Conservation (phyloP, 2,113 vertebrate genomes). For the Rhabdornis inornatus region DNA sequence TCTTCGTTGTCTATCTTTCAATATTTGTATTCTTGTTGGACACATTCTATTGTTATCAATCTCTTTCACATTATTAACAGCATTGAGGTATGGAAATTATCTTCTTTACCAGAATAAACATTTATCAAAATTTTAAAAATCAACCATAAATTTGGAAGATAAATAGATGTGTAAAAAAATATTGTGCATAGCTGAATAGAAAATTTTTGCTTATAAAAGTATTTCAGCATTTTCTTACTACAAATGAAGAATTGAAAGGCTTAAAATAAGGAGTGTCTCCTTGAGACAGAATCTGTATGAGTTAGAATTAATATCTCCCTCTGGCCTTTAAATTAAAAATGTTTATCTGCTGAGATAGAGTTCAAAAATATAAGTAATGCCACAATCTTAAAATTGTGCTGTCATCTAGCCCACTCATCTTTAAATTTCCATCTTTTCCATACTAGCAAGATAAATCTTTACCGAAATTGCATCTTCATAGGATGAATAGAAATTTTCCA, state of each 20-base stretch:
- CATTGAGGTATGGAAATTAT: not conserved
- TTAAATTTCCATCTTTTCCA: not conserved
- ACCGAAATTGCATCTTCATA: not conserved
- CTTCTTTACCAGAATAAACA: not conserved
- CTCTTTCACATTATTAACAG: not conserved
- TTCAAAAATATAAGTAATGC: not conserved
- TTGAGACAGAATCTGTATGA: not conserved
- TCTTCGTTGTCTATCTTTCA: not conserved
- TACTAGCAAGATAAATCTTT: not conserved
- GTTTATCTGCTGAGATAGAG: not conserved
- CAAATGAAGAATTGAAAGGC: not conserved
- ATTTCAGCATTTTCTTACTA: not conserved
- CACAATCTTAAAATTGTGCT: not conserved
- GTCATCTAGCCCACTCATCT: not conserved
- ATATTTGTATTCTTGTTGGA: not conserved
- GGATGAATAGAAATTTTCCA: not conserved
- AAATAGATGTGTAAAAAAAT: not conserved
- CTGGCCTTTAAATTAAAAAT: not conserved
- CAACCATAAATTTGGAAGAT: not conserved
- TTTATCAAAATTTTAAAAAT: not conserved
- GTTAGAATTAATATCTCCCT: not conserved
- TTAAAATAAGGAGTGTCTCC: not conserved
- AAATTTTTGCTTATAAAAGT: not conserved
- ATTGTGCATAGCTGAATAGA: not conserved
- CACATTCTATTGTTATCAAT: not conserved